Base-by-base conservation (phyloP, 2,797 vertebrate species). In the Rhinichthys osculus region DNA sequence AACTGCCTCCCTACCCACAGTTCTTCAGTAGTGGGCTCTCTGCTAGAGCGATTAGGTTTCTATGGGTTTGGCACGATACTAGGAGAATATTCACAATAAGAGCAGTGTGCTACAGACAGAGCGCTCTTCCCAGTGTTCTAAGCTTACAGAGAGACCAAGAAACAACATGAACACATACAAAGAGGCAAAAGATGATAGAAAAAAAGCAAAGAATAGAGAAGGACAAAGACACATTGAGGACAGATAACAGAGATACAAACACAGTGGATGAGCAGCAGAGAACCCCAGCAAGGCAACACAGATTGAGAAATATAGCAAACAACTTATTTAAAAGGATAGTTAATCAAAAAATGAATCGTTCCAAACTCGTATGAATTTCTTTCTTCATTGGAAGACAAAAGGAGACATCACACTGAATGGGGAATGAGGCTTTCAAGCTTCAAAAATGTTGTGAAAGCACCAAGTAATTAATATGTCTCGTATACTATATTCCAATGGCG, bases 31-130 rank as follows among this genome's bases (percentile, higher is more conserved):
- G 93, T 87, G 89, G 90, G 91, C 87, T 86, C 92, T 94, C 92
- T 93, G 92, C 93, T 94, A 92, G 91, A 92, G 91, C 90, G 93
- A 94, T 94, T 92, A 91, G 92, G 92, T 94, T 92, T 92, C 91
- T 93, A 92, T 92, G 93, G 90, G 87, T 90, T 92, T 94, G 93
- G 93, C 93, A 78, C 52, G 78, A 83, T 89, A 93, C 92, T 93
- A 94, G 91, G 89, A 89, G 89, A 81, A 86, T 67, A 89, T 90
- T 90, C 92, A 94, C 94, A 95, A 94, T 94, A 93, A 54, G 90
- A 87, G 89, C 89, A 92, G 92, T 94, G 93, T 94, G 92, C 92
- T 92, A 54, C 35, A 69, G 76, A 62, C 57, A 62, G 71, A 64
- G 72, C 35, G 54, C 72, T 71, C 80, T 86, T 86, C 85, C 81